Base-by-base conservation (phyloP, 2,888 invertebrate species). In the Ramazzottius varieornatus region DNA sequence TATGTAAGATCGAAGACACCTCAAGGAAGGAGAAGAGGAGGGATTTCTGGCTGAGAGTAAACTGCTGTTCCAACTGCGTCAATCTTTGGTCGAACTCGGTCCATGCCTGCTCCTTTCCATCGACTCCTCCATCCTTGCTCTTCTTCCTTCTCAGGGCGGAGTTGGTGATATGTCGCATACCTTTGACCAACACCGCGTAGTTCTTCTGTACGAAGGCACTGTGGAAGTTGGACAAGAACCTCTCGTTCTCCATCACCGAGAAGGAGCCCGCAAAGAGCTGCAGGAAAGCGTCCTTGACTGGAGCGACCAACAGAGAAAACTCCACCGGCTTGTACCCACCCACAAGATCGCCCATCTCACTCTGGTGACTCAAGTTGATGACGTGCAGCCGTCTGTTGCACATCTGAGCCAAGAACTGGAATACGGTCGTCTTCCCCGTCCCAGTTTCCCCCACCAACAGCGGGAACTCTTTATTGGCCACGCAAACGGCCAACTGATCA, bases 351-450 rank as follows among this genome's bases (percentile, higher is more conserved):
- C 90, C 85, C 8, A 88, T 88, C 77, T 99, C 98, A 63, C 92
- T 94, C 73, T 98, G 96, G 73, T 98, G 94, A 73, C 94, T 98
- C 88, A 99, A 88, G 74, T 99, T 99, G 32, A 99, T 87, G 0
- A 96, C 94, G 33, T 86, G 81, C 33, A 99, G 79, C 72, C 85
- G 87, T 40, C 40, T 70, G 74, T 76, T 86, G 0, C 88, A 83
- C 69, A 85, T 83, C 67, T 83, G 81, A 0, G 94, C 88, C 66
- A 96, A 78, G 76, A 87, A 90, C 74, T 96, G 96, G 1, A 98
- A 83, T 0, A 88, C 84, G 0, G 91, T 88, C 0, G 98, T 99
- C 79, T 98, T 98, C 0, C 98, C 98, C 0, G 92, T 93, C 64
- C 98, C 98, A 0, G 98, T 98, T 78, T 98, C 98, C 33, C 98